Base-by-base conservation (phyloP, 64 coral and sea anemone genomes). In the Montipora capricornis region DNA sequence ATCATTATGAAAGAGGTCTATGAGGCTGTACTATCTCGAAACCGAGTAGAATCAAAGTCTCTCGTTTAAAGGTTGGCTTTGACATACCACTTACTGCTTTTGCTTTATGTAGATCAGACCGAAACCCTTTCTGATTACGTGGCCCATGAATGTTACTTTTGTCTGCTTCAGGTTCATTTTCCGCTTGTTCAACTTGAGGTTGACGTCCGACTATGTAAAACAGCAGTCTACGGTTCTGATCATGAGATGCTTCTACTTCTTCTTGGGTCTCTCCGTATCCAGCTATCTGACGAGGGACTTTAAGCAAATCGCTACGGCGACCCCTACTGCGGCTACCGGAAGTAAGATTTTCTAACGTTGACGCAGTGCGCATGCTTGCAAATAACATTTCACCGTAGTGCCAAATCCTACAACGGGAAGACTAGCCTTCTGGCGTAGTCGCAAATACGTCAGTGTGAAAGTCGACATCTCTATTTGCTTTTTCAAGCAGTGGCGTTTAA, bases 61-160 rank as follows among this genome's bases (percentile, higher is more conserved):
- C 77, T 59, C 64, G 77, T 61, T 90, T 90, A 11, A 6, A 47
- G 62, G 53, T 90, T 9, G 76, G 88, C 17, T 69, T 90, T 0
- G 76, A 37, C 88, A 90, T 90, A 24, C 80, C 45, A 4, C 80
- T 22, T 2, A 89, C 20, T 5, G 79, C 87, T 58, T 24, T 82
- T 22, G 76, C 8, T 78, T 94, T 90, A n/a, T 82, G 48, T 22
- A 76, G 85, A 61, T 94, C 93, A 17, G 85, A 77, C 81, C 88
- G 4, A 94, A 12, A 11, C 87, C 92, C 47, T 94, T 68, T 62
- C 82, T 67, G 13, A 89, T 94, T 0, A 89, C 76, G 53, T 94
- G 80, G 13, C 80, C 93, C 93, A 94, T 90, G 80, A 90, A 94
- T 26, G 90, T 84, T 0, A 94, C 87, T 90, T 84, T 15, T 12